A percentile compares a stretch with the other conserved stretches of the same genome.
phyloP scores from a whole-genome alignment of 2,888 invertebrate species.

The Lepidonotus clava region DNA sequence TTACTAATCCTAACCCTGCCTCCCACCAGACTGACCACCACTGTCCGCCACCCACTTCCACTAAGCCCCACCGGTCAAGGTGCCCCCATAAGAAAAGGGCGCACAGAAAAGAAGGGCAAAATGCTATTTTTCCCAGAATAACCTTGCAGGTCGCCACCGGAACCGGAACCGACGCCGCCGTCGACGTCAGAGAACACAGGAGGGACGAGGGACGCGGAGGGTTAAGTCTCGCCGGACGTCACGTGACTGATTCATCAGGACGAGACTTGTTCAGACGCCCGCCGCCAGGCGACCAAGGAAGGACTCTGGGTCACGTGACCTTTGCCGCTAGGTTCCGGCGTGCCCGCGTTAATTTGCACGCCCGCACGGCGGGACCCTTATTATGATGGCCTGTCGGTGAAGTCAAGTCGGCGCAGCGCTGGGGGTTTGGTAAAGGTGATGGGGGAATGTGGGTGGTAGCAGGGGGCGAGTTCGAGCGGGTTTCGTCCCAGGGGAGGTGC shows the following conservation, averaged over 20 bases:
- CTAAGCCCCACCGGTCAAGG: too few relatives aligned
- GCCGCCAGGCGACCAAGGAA: not conserved
- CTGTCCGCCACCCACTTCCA: too few relatives aligned
- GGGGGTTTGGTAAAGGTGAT: too few relatives aligned
- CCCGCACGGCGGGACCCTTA: not conserved
- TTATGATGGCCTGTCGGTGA: not conserved
- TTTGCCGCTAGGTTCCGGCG: not conserved
- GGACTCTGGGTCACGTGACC: constrained; percentile 29
- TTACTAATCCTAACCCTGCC: too few relatives aligned
- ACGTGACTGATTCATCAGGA: not conserved
- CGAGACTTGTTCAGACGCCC: not conserved
- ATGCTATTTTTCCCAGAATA: too few relatives aligned
- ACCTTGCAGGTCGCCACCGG: too few relatives aligned
- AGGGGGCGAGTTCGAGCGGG: too few relatives aligned
- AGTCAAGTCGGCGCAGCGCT: not conserved
- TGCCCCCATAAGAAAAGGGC: too few relatives aligned
- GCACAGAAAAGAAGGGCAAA: too few relatives aligned
- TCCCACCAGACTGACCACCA: too few relatives aligned
- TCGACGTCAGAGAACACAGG: not conserved
- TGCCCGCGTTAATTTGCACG: not conserved
- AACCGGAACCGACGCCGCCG: not conserved
- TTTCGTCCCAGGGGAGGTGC: too few relatives aligned
- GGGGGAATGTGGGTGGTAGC: too few relatives aligned
- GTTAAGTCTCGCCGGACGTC: constrained; percentile 7
- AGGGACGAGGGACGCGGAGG: not conserved